Evolutionary conservation across 2,888 invertebrate genomes (phyloP).

Genomic region (Chymomyza amoena): DNA sequence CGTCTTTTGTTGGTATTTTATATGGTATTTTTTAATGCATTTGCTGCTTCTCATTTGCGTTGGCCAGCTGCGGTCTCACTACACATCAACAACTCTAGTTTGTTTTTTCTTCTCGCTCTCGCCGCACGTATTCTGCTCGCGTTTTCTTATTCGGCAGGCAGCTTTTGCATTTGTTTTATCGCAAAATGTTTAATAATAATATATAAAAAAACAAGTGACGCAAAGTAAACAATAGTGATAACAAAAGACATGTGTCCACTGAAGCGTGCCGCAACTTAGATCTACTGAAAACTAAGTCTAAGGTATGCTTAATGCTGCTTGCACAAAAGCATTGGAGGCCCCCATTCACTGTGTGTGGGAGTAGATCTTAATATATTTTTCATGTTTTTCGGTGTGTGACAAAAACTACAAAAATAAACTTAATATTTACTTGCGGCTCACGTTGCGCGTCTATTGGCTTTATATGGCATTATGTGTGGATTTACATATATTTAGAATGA

Average conservation of each 20-base stretch:
- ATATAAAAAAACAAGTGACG: conserved; percentile 36
- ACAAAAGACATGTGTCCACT: conserved; percentile 44
- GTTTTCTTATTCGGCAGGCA: conserved; percentile 17
- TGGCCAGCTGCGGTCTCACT: background rate
- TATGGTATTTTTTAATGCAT: background rate
- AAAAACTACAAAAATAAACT: conserved; percentile 42
- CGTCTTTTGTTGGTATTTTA: background rate
- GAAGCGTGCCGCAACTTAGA: conserved; percentile 33
- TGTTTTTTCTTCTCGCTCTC: background rate
- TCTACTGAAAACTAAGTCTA: conserved; percentile 41
- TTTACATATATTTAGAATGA: conserved; percentile 23
- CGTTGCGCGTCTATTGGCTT: background rate
- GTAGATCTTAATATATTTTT: conserved; percentile 53
- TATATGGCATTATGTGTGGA: conserved; percentile 9
- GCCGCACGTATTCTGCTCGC: background rate
- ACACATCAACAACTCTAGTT: background rate
- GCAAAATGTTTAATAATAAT: conserved; percentile 48
- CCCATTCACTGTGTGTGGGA: conserved; percentile 49
- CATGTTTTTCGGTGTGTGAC: conserved; percentile 51
- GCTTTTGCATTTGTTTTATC: conserved; percentile 46
- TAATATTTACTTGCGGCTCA: conserved; percentile 30
- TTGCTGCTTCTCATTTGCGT: background rate
- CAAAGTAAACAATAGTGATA: conserved; percentile 54
- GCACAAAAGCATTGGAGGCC: conserved; percentile 23
- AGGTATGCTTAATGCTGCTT: conserved; percentile 44